Conservation (phyloP, 2,113 vertebrate species). For the Tachysurus fulvidraco region DNA sequence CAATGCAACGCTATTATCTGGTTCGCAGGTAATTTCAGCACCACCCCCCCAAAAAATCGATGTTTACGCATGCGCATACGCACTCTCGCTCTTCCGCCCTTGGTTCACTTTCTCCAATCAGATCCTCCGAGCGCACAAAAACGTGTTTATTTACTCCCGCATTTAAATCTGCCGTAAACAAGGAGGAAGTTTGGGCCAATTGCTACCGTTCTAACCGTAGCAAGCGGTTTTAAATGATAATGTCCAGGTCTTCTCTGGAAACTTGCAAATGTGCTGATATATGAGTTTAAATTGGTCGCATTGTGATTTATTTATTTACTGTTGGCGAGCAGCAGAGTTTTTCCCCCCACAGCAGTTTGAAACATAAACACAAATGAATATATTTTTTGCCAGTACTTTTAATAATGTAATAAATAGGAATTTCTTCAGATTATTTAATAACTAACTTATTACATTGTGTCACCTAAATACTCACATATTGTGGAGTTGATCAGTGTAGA, state of each 20-base stretch:
- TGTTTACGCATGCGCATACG: conserved; percentile 70
- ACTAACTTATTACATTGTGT: neutral
- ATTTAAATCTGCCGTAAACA: conserved; percentile 42
- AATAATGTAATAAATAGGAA: too few relatives aligned
- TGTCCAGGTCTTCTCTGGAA: conserved; percentile 23
- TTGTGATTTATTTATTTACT: conserved; percentile 17
- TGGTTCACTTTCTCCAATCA: conserved; percentile 73
- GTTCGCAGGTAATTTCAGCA: conserved; percentile 79
- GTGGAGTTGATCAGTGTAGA: neutral
- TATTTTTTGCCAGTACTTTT: neutral
- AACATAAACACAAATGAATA: neutral
- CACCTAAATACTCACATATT: neutral
- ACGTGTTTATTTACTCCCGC: conserved; percentile 72
- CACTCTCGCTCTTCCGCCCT: conserved; percentile 55
- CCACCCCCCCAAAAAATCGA: conserved; percentile 70
- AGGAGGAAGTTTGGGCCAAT: conserved; percentile 58
- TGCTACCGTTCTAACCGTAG: conserved; percentile 65
- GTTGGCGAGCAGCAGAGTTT: conserved; percentile 17
- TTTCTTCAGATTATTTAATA: neutral
- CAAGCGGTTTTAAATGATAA: conserved; percentile 46
- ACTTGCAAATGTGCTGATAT: conserved; percentile 43
- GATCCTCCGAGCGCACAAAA: conserved; percentile 70
- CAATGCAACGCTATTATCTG: conserved; percentile 91
- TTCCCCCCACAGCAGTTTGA: conserved; percentile 22
- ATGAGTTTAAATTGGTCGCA: conserved; percentile 34